phyloP scores from a whole-genome alignment of 2,888 invertebrate species.

The Seira musarum region DNA sequence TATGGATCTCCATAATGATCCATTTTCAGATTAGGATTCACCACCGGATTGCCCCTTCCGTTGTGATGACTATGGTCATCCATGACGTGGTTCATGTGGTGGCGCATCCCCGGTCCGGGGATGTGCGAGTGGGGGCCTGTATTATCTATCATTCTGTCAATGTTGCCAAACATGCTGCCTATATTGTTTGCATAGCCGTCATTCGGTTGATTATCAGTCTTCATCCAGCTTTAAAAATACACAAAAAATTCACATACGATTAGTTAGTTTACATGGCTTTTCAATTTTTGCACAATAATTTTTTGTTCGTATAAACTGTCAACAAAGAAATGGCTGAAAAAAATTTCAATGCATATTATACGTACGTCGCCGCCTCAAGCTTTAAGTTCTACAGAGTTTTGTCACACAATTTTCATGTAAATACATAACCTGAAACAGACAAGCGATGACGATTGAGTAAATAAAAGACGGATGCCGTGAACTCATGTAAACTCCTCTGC shows the following conservation, averaged over 20 bases:
- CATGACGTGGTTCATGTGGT: slow-evolving; percentile 52
- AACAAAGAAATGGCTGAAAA: no score
- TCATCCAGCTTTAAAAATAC: slow-evolving; percentile 71
- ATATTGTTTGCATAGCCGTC: slow-evolving; percentile 89
- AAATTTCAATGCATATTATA: no score
- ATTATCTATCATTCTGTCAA: slow-evolving; percentile 69
- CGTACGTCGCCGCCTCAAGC: no score
- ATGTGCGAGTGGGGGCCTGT: slow-evolving; percentile 56
- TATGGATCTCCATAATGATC: slow-evolving; percentile 78
- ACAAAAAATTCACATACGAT: no score
- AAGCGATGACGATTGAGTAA: background rate
- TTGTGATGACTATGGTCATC: slow-evolving; percentile 54
- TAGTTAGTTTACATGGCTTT: no score
- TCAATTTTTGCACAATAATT: no score
- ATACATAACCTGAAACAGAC: no score
- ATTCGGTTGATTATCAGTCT: slow-evolving; percentile 83
- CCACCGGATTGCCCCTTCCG: slow-evolving; percentile 45
- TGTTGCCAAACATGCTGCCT: slow-evolving; percentile 70
- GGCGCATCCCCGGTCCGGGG: slow-evolving; percentile 60
- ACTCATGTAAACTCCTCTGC: no score
- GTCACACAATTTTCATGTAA: no score
- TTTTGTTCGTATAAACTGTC: no score
- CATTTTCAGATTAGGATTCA: slow-evolving; percentile 64
- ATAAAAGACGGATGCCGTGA: background rate
- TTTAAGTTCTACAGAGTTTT: no score